Conservation (phyloP, 2,113 vertebrate genomes). For the Hippopotamus amphibius region DNA sequence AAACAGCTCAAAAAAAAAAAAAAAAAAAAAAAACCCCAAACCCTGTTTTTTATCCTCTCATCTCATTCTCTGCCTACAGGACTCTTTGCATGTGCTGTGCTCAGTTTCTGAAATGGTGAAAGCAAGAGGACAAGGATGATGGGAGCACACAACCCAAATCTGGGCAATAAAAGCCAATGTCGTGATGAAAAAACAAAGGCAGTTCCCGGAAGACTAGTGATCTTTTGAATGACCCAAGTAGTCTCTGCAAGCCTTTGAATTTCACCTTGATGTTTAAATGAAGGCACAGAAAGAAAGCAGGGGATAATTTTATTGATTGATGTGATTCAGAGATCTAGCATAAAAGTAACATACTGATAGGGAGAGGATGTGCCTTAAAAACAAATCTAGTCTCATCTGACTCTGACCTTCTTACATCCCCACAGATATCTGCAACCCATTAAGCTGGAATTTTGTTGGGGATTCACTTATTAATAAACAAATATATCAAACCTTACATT, state of each 20-base stretch:
- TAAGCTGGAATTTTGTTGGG: neutral
- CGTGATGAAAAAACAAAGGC: slow-evolving; percentile 83
- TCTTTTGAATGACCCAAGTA: slow-evolving; percentile 83
- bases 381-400: slow-evolving; percentile 76
- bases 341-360: slow-evolving; percentile 70
- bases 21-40: neutral
- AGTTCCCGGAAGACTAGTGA: slow-evolving; percentile 80
- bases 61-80: neutral
- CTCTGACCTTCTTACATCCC: slow-evolving; percentile 57
- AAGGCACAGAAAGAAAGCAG: slow-evolving; percentile 81
- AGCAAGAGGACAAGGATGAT: slow-evolving; percentile 8
- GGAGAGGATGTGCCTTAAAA: slow-evolving; percentile 73
- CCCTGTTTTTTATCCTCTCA: neutral
- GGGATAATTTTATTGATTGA: slow-evolving; percentile 84
- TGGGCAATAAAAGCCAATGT: slow-evolving; percentile 76
- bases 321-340: slow-evolving; percentile 82
- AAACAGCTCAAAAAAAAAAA: slow-evolving; percentile 11
- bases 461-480: slow-evolving; percentile 40
- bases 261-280: slow-evolving; percentile 86
- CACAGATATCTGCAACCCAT: neutral
- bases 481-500: neutral
- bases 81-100: neutral
- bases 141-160: slow-evolving; percentile 77
- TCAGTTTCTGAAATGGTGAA: neutral
- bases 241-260: slow-evolving; percentile 85